These are phyloP conservation scores for Megalopta genalis DNA, from an alignment of 1,140 invertebrate species.

Conservation along the genomic window DNA sequence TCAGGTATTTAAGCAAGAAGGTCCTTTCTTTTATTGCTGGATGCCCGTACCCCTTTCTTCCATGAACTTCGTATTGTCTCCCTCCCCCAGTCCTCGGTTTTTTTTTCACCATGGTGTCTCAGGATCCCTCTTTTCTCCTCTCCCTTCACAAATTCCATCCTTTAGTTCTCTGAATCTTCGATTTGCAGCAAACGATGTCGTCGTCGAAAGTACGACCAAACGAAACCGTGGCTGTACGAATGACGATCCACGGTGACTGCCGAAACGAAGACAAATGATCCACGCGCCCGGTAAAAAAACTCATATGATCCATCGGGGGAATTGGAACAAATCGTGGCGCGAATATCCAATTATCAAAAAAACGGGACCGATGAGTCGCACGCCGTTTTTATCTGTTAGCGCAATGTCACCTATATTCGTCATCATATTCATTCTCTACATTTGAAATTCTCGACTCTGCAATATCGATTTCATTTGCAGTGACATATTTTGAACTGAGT, in stretches of 20 bases:
- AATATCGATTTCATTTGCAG: too few species aligned
- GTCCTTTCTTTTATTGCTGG: not conserved
- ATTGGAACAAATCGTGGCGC: slow-evolving; percentile 8
- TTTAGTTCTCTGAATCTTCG: slow-evolving; percentile 19
- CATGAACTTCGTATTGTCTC: not conserved
- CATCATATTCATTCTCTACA: not conserved
- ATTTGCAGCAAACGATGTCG: slow-evolving; percentile 12
- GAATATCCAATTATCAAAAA: not conserved
- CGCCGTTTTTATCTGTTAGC: not conserved
- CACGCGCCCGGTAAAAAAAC: slow-evolving; percentile 14
- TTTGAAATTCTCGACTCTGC: too few species aligned
- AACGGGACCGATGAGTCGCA: not conserved
- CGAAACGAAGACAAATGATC: slow-evolving; percentile 38
- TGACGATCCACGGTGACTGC: slow-evolving; percentile 10
- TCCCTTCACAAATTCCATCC: not conserved
- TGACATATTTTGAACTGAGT: too few species aligned
- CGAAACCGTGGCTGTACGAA: slow-evolving; percentile 1
- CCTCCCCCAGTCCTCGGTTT: not conserved
- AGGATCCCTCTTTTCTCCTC: not conserved
- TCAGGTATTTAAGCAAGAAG: not conserved
- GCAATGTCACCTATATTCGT: not conserved
- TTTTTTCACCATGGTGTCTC: not conserved
- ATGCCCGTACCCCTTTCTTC: not conserved
- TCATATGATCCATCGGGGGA: not conserved
- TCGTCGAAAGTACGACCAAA: slow-evolving; percentile 6